A percentile compares a stretch with the other conserved stretches of the same genome.
phyloP scores from a whole-genome alignment of 2,888 invertebrate genomes.

The Heliconius charithonia region DNA sequence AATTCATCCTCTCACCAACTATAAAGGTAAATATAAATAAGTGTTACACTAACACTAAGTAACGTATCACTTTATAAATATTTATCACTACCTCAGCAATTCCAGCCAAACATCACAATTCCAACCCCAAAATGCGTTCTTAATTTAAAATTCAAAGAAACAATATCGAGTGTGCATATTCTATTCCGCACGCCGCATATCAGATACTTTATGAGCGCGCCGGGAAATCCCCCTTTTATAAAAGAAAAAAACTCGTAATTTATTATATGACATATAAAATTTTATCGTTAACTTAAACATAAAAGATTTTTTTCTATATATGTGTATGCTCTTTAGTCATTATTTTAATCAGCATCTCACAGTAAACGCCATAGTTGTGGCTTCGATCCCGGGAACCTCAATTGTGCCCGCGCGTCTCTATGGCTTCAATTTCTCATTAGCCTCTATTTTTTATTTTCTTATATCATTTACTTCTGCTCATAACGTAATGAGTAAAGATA shows the following conservation, averaged over 20 bases:
- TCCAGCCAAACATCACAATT: slow-evolving; percentile 8
- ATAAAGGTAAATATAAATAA: background rate
- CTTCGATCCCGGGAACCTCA: no score
- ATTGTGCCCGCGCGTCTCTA: no score
- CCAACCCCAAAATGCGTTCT: slow-evolving; percentile 45
- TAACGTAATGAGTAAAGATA: no score
- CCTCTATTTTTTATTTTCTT: no score
- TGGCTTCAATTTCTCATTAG: no score
- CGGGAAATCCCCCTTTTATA: slow-evolving; percentile 71
- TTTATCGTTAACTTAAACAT: slow-evolving; percentile 51
- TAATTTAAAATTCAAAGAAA: slow-evolving; percentile 80
- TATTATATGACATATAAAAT: slow-evolving; percentile 60
- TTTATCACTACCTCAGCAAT: slow-evolving; percentile 20
- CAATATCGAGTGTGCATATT: slow-evolving; percentile 79
- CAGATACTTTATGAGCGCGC: slow-evolving; percentile 74
- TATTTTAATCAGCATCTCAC: no score
- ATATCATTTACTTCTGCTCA: no score
- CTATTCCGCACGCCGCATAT: slow-evolving; percentile 64
- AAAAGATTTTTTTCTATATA: background rate
- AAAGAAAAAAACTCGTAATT: slow-evolving; percentile 58
- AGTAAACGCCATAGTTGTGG: no score
- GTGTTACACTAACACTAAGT: background rate
- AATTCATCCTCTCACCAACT: background rate
- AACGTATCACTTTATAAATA: slow-evolving; percentile 14
- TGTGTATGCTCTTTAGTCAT: no score